These are phyloP conservation scores for Crotalus viridis DNA, from an alignment of 2,113 vertebrate genomes.

Conservation along the genomic window DNA sequence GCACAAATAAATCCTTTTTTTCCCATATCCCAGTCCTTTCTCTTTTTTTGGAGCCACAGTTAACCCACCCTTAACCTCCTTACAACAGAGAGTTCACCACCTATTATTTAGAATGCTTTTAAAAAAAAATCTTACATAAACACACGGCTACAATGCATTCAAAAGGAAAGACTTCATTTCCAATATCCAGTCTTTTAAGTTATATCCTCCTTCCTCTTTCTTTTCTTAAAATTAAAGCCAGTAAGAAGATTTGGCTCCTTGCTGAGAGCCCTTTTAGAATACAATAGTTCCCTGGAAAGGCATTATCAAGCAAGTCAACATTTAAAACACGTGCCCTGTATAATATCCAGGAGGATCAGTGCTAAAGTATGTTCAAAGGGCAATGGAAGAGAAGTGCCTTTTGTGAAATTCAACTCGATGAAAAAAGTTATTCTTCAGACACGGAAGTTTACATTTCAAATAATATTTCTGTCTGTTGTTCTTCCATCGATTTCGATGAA, in stretches of 20 bases:
- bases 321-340: slow-evolving; percentile 58
- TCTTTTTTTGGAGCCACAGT: slow-evolving; percentile 19
- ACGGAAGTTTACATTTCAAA: slow-evolving; percentile 62
- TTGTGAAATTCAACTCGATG: slow-evolving; percentile 38
- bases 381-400: slow-evolving; percentile 51
- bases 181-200: neutral
- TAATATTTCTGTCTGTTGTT: slow-evolving; percentile 43
- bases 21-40: slow-evolving; percentile 48
- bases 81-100: slow-evolving; percentile 36
- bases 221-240: slow-evolving; percentile 56
- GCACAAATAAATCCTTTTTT: slow-evolving; percentile 26
- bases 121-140: slow-evolving; percentile 44
- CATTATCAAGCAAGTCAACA: slow-evolving; percentile 69
- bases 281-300: slow-evolving; percentile 74
- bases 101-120: slow-evolving; percentile 57
- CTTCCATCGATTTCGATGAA: too few species aligned
- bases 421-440: slow-evolving; percentile 54
- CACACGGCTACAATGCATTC: slow-evolving; percentile 53
- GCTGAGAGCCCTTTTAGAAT: slow-evolving; percentile 63
- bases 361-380: slow-evolving; percentile 46
- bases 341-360: slow-evolving; percentile 59
- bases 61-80: slow-evolving; percentile 14
- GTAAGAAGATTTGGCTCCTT: slow-evolving; percentile 59
- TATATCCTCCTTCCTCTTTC: slow-evolving; percentile 28
- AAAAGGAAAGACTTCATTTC: slow-evolving; percentile 52